A percentile compares a stretch with the other conserved stretches of the same genome.
These are phyloP conservation scores for Seira ritae DNA, from an alignment of 2,888 invertebrate species.

Conservation along the genomic window DNA sequence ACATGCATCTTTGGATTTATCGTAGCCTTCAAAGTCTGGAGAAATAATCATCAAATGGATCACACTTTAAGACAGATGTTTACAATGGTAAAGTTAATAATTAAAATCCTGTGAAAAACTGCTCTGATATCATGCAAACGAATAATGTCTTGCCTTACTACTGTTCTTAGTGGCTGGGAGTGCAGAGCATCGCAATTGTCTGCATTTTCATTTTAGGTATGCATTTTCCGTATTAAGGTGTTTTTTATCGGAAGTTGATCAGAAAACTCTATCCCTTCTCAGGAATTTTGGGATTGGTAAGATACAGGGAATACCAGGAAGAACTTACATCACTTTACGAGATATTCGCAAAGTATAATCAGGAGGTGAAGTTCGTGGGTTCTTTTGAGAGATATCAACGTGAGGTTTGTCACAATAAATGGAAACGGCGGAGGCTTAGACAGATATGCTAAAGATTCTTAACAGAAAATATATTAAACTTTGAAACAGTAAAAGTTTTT, in stretches of 20 bases:
- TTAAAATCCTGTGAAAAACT: too few relatives aligned
- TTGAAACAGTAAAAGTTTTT: too few relatives aligned
- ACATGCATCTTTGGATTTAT: constrained; percentile 46
- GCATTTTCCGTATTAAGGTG: too few relatives aligned
- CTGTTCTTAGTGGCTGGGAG: constrained; percentile 40
- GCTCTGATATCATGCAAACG: background rate
- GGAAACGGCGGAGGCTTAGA: background rate
- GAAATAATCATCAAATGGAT: constrained; percentile 71
- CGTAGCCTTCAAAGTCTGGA: constrained; percentile 62
- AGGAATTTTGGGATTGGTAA: constrained; percentile 62
- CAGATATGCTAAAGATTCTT: background rate
- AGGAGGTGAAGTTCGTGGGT: constrained; percentile 65
- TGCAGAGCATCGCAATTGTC: constrained; percentile 24
- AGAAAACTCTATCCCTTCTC: too few relatives aligned
- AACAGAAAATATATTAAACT: background rate
- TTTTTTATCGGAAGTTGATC: too few relatives aligned
- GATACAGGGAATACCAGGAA: constrained; percentile 65
- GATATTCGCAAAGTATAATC: constrained; percentile 62
- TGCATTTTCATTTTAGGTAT: constrained; percentile 13
- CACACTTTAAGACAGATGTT: constrained; percentile 60
- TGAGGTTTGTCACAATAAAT: constrained; percentile 59
- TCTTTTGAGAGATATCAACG: constrained; percentile 69
- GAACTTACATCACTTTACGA: constrained; percentile 66
- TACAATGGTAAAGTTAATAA: constrained; percentile 59
- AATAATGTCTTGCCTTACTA: background rate